Evolutionary conservation across 2,888 invertebrate genomes (phyloP), one percentile per base, ranked within the genome.

Genomic region (Orchestes rusci): DNA sequence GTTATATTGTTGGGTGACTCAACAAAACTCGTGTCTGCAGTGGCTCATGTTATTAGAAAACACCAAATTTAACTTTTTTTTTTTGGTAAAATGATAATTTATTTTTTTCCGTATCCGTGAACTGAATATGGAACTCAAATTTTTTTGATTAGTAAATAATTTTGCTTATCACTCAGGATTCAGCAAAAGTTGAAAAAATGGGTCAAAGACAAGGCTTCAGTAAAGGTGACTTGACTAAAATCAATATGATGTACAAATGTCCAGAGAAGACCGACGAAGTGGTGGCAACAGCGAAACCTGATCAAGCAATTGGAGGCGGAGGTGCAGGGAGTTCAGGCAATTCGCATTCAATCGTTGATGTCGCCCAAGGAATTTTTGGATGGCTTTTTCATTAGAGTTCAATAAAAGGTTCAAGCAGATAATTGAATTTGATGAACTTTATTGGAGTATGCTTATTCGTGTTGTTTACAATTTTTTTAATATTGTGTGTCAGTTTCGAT

Each of bases 141-240:
- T n/a, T n/a, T n/a, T n/a, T n/a, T n/a, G n/a, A n/a, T 23, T 7
- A 23, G 5, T 23, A 7, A 23, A 23, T 23, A 17, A 18, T 10
- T 33, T 20, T 35, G 8, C 20, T 31, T 13, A 32, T 15, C 15
- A 51, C 50, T 32, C 38, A 60, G 59, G 58, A 59, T 42, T 35
- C 56, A 3, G 45, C 47, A 2, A 57, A 58, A 62, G 70, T 69
- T 1, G 65, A 69, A 0, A 72, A 71, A 53, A 69, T 88, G 56
- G 87, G 88, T 0, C 88, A 88, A 59, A 71, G 88, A 8, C 76
- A 80, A 42, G 84, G 84, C 0, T 77, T 88, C 54, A 86, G 86
- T 45, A 69, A 73, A 12, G 75, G 73, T 1, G 87, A 88, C 58
- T 75, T 87, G 7, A 73, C 73, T 50, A 88, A 88, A 65, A 67